Percentiles rank a stretch among this genome's conserved stretches.
Evolutionary conservation across 30 jellyfish, hydroid and myxozoan species (phyloP).

Genomic region (Rhopilema esculentum): DNA sequence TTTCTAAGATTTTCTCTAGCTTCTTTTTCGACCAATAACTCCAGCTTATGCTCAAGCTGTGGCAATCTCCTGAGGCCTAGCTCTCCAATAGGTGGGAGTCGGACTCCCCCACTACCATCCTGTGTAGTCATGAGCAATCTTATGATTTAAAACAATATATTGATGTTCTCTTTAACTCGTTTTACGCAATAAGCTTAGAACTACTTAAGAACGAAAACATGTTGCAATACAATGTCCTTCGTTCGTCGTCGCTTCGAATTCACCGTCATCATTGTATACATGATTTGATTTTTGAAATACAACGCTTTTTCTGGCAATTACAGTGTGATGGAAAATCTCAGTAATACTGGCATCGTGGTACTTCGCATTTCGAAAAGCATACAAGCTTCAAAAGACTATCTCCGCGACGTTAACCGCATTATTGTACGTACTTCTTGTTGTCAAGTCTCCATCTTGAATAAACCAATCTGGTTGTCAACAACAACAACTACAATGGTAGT

Average conservation of each 20-base stretch:
- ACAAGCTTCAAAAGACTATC: background rate
- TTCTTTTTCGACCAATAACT: background rate
- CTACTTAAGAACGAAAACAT: background rate
- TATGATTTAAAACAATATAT: background rate
- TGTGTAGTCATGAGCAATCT: constrained; percentile 20
- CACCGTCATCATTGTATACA: too few species aligned
- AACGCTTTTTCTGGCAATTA: too few species aligned
- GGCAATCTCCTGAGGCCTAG: constrained; percentile 38
- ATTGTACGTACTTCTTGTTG: background rate
- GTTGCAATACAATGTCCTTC: background rate
- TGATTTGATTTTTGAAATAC: too few species aligned
- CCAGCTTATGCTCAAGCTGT: background rate
- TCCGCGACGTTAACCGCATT: background rate
- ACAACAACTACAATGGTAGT: constrained; percentile 31
- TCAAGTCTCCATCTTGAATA: constrained; percentile 18
- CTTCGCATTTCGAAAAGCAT: background rate
- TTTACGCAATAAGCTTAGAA: background rate
- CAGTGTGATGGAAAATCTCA: background rate
- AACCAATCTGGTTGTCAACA: constrained; percentile 27
- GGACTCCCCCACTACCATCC: constrained; percentile 12
- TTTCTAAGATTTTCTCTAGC: background rate
- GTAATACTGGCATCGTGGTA: background rate
- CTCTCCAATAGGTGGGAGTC: constrained; percentile 66
- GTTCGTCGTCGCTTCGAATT: too few species aligned
- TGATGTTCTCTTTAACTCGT: background rate